phyloP scores from a whole-genome alignment of 2,113 vertebrate genomes.

The Bostrychus sinensis region DNA sequence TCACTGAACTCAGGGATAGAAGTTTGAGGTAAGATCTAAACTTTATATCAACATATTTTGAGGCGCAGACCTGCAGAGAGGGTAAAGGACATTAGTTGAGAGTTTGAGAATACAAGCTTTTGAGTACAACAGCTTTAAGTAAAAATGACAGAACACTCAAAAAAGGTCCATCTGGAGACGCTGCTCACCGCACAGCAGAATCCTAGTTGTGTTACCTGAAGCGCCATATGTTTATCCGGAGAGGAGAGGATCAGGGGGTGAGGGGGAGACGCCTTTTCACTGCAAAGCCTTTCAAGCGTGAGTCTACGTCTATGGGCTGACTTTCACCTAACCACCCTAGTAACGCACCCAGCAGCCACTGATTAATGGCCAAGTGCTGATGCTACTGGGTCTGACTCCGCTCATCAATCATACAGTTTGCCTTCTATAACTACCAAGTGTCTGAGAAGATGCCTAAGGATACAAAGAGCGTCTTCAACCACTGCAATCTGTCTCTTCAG shows the following conservation, averaged over 20 bases:
- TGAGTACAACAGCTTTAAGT: background rate
- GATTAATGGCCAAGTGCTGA: slow-evolving; percentile 3
- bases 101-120: background rate
- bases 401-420: slow-evolving; percentile 34
- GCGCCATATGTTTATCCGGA: slow-evolving; percentile 60
- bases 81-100: background rate
- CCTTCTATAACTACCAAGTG: slow-evolving; percentile 3
- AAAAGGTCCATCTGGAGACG: slow-evolving; percentile 34
- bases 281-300: slow-evolving; percentile 38
- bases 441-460: slow-evolving; percentile 9
- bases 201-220: slow-evolving; percentile 55
- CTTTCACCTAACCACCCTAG: slow-evolving; percentile 17
- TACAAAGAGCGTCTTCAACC: slow-evolving; percentile 35
- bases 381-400: slow-evolving; percentile 6
- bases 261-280: slow-evolving; percentile 15
- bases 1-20: too few relatives aligned
- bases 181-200: slow-evolving; percentile 22
- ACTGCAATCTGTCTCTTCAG: slow-evolving; percentile 29
- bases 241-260: slow-evolving; percentile 6
- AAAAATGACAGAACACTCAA: slow-evolving; percentile 2
- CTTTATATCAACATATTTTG: too few relatives aligned
- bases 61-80: background rate
- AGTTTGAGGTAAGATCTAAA: too few relatives aligned
- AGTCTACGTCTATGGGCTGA: slow-evolving; percentile 31
- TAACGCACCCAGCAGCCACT: slow-evolving; percentile 13